Base-by-base conservation (phyloP, 2,113 vertebrate genomes). In the Thamnaconus septentrionalis region DNA sequence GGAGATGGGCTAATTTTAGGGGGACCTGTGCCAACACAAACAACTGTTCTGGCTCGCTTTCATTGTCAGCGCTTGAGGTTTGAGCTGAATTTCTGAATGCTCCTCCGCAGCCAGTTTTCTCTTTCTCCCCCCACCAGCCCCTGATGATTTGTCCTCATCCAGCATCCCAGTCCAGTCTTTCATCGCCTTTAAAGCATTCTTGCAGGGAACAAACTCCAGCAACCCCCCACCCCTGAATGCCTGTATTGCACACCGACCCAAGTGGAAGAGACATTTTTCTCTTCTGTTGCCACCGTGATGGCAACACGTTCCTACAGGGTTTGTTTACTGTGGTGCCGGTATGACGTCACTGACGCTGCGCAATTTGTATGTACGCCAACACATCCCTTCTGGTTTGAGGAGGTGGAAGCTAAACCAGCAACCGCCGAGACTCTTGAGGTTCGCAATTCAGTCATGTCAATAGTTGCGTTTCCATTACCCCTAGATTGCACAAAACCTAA, bases 1-100 rank as follows among this genome's bases (percentile, higher is more conserved):
- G 82, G 91, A 87, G 91, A 91, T 93, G 92, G 94, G 87, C 86
- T 94, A 93, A 94, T 93, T 94, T 87, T 66, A 89, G 89, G 92
- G 90, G 83, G 73, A 65, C 74, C 87, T 77, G 85, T 10, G 93
- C 93, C 94, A 96, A 95, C 74, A 91, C 92, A 95, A 95, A 93
- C 91, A 96, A 93, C 92, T 89, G 91, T 83, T 87, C 87, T 79
- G 90, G 93, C 92, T 68, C 87, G 87, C 87, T 92, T 86, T 93
- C 90, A 93, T 67, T 61, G 89, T 84, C 90, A 93, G 91, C 83
- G 92, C 89, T 89, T 89, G 91, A 93, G 93, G 92, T 92, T 90
- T 85, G 52, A 79, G 85, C 83, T 53, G 46, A 80, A 86, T 71
- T 83, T 78, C 86, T 89, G 66, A 87, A 68, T 54, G 68, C 77